A percentile compares a stretch with the other conserved stretches of the same genome.
phyloP scores from a whole-genome alignment of 2,797 vertebrate species.

The Propithecus deckenii region DNA sequence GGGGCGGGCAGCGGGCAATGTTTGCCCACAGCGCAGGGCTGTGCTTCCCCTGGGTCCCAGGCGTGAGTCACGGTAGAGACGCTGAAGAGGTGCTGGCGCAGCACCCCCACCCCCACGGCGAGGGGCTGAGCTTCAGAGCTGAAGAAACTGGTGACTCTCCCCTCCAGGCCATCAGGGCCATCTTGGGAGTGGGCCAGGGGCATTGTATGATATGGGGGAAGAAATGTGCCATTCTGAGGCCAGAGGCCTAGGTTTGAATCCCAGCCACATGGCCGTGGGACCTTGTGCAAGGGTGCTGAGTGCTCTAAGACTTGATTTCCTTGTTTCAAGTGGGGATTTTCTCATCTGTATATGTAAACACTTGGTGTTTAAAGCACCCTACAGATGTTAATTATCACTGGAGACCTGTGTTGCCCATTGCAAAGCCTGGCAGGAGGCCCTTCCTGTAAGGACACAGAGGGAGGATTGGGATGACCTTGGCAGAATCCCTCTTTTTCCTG shows the following conservation, averaged over 20 bases:
- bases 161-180: neutral
- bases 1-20: conserved; percentile 67
- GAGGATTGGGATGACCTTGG: neutral
- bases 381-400: neutral
- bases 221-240: neutral
- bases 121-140: neutral
- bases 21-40: conserved; percentile 68
- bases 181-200: neutral
- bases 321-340: neutral
- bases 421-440: neutral
- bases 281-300: neutral
- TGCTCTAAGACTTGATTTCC: neutral
- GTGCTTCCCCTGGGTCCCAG: conserved; percentile 75
- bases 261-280: neutral
- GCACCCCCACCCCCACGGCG: neutral
- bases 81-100: conserved; percentile 38
- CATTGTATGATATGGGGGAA: neutral
- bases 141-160: neutral
- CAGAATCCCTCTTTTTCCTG: neutral
- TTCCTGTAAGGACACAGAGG: neutral
- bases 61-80: conserved; percentile 74
- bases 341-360: neutral
- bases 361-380: neutral
- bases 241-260: neutral
- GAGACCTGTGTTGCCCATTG: neutral